Base-by-base conservation (phyloP, 2,888 invertebrate genomes). In the Tiliacea aurago region DNA sequence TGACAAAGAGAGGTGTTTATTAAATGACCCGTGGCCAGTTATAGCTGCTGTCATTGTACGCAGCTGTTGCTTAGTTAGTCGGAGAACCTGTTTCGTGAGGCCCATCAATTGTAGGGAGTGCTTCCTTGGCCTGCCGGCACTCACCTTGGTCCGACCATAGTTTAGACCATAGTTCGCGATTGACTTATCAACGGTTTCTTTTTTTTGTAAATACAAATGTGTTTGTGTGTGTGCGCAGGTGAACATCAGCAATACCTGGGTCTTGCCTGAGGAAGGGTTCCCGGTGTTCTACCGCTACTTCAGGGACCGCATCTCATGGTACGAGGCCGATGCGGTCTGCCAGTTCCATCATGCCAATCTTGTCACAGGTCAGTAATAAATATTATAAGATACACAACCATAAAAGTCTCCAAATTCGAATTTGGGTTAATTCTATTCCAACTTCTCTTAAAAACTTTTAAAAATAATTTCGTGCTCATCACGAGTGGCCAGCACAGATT, bases 281-380 rank as follows among this genome's bases (percentile, higher is more conserved):
- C 98, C 98, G 79, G 98, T 98, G 76, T 98, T 98, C 95, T 98
- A 98, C 95, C 97, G 98, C 88, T 98, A 98, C 96, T 98, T 98
- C 97, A 97, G 98, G 86, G 98, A 98, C 95, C 97, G 98, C 93
- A 98, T 98, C 91, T 98, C 98, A 59, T 98, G 98, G 98, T 98
- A 98, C 91, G 98, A 98, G 92, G 98, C 98, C 4, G 98, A 98
- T 90, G 98, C 98, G 49, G 98, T 98, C 70, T 98, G 98, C 93
- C 98, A 98, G 94, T 98, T 98, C 88, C 98, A 98, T 93, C 98
- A 98, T 91, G 98, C 98, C 84, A 98, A 98, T 92, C 96, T 98
- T 71, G 98, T 98, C 86, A 98, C 98, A 94, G 98, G 98, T 98
- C 93, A 97, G 97, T 88, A 4, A 49, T 47, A 61, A 66, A 78